These are phyloP conservation scores for Macrobrachium rosenbergii DNA, from an alignment of 1,140 invertebrate species.

Conservation along the genomic window DNA sequence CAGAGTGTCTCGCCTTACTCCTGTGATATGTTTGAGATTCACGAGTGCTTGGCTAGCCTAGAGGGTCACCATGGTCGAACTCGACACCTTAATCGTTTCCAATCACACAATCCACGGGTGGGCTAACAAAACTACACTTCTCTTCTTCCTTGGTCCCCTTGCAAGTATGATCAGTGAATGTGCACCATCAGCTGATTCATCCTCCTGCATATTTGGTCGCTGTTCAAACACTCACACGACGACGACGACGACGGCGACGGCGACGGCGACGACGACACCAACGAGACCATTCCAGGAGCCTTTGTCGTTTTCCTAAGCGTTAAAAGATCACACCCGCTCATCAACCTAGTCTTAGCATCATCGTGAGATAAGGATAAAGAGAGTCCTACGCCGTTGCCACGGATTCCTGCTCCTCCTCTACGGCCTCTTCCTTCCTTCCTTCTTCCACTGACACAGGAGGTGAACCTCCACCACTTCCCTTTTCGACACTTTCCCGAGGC, in stretches of 20 bases:
- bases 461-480: not conserved
- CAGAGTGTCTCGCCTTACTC: constrained; percentile 31
- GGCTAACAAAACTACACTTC: constrained; percentile 51
- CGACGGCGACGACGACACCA: too few relatives aligned
- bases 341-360: too few relatives aligned
- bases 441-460: too few relatives aligned
- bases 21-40: constrained; percentile 44
- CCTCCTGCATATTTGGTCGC: constrained; percentile 56
- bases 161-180: constrained; percentile 55
- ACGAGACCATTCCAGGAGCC: too few relatives aligned
- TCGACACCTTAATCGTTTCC: constrained; percentile 21
- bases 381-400: too few relatives aligned
- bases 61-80: not conserved
- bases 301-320: too few relatives aligned
- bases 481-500: constrained; percentile 10
- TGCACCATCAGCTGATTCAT: constrained; percentile 42
- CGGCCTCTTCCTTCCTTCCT: too few relatives aligned
- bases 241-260: too few relatives aligned
- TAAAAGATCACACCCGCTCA: too few relatives aligned
- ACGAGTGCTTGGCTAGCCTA: too few relatives aligned
- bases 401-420: too few relatives aligned
- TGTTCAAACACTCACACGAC: not conserved
- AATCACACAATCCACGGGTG: constrained; percentile 59
- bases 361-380: too few relatives aligned
- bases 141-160: constrained; percentile 59